phyloP scores from a whole-genome alignment of 2,888 invertebrate species.

The Eupithecia abbreviata region DNA sequence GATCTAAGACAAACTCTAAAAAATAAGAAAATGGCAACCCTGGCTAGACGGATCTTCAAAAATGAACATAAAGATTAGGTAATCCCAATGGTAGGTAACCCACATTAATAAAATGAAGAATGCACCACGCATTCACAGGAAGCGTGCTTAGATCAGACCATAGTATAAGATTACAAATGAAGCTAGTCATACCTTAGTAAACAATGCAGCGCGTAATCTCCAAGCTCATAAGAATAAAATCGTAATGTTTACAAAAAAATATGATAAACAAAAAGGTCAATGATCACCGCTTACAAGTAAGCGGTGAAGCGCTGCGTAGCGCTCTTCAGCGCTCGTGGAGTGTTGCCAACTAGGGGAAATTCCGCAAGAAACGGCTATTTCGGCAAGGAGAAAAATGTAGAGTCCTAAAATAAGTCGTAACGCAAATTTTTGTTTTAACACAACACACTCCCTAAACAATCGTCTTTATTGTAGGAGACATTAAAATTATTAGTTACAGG shows the following conservation, averaged over 20 bases:
- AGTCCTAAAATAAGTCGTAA: background rate
- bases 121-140: background rate
- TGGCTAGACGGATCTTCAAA: too few species aligned
- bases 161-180: constrained; percentile 7
- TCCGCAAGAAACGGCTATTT: background rate
- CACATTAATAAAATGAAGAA: background rate
- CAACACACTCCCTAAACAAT: too few species aligned
- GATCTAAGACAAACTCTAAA: too few species aligned
- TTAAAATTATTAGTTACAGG: background rate
- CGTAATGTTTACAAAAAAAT: constrained; percentile 66
- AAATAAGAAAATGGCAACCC: too few species aligned
- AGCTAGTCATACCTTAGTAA: constrained; percentile 22
- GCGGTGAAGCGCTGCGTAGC: constrained; percentile 73
- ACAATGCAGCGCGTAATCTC: constrained; percentile 32
- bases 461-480: too few species aligned
- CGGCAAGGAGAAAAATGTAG: background rate
- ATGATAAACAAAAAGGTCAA: constrained; percentile 81
- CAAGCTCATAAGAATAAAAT: constrained; percentile 26
- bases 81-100: too few species aligned
- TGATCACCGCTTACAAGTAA: constrained; percentile 63
- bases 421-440: too few species aligned
- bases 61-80: too few species aligned
- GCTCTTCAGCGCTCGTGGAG: constrained; percentile 57
- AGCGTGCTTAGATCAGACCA: background rate
- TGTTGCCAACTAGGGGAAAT: constrained; percentile 22